A percentile compares a stretch with the other conserved stretches of the same genome.
Evolutionary conservation across 2,888 invertebrate genomes (phyloP).

Genomic region (Scelioninae gen. 2): DNA sequence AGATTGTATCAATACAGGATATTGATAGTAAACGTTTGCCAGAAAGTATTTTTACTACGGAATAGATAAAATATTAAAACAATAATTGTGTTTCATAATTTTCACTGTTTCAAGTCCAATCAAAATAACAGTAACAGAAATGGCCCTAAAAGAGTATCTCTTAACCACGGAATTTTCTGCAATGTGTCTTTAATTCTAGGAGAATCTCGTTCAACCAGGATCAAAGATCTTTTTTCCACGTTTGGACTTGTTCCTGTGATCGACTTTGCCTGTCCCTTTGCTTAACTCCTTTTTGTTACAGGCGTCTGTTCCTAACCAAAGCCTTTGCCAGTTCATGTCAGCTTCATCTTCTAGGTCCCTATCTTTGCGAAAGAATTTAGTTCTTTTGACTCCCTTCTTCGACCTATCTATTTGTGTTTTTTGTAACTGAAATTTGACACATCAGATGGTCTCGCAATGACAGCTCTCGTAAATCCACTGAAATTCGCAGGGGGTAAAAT

Average conservation of each 20-base stretch:
- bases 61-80: neutral
- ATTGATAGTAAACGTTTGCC: too few relatives aligned
- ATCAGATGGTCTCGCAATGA: conserved; percentile 6
- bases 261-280: conserved; percentile 35
- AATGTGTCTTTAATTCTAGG: conserved; percentile 10
- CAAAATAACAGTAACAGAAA: neutral
- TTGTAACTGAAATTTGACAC: conserved; percentile 9
- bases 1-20: too few relatives aligned
- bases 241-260: conserved; percentile 29
- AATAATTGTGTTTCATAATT: too few relatives aligned
- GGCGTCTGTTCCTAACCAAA: conserved; percentile 16
- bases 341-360: conserved; percentile 12
- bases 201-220: conserved; percentile 20
- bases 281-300: conserved; percentile 36
- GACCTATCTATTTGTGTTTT: conserved; percentile 1
- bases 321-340: conserved; percentile 17
- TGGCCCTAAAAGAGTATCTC: conserved; percentile 9
- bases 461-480: conserved; percentile 5
- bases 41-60: too few relatives aligned
- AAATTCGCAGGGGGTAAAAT: neutral
- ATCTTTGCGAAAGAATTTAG: conserved; percentile 9
- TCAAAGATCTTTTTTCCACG: conserved; percentile 41
- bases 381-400: conserved; percentile 14
- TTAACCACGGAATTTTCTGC: conserved; percentile 6
- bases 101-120: too few relatives aligned